phyloP scores from a whole-genome alignment of 1,140 invertebrate species.

The Nomia melanderi region DNA sequence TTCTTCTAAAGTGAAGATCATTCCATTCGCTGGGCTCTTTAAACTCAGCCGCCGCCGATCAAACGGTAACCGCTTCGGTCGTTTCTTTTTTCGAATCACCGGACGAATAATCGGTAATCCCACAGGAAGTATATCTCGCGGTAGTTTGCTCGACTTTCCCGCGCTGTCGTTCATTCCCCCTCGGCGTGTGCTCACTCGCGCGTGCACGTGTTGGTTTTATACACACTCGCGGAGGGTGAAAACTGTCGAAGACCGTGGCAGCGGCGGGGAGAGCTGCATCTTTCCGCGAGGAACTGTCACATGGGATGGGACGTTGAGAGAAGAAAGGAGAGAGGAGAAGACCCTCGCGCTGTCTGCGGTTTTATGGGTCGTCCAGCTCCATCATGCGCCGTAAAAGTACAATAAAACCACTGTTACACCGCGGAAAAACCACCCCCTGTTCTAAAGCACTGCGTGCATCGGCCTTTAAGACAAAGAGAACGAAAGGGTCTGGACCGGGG shows the following conservation, averaged over 20 bases:
- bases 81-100: not conserved
- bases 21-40: not conserved
- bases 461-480: constrained; percentile 55
- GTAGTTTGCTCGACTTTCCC: constrained; percentile 29
- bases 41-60: not conserved
- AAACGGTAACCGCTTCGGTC: not conserved
- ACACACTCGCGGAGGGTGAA: constrained; percentile 33
- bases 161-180: not conserved
- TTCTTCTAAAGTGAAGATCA: too few species aligned
- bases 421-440: constrained; percentile 58
- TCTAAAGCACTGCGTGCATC: constrained; percentile 69
- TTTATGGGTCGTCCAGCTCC: constrained; percentile 78
- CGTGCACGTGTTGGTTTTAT: constrained; percentile 33
- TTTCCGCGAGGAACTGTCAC: constrained; percentile 31
- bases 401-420: constrained; percentile 78
- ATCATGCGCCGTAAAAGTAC: constrained; percentile 78
- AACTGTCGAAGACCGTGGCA: constrained; percentile 53
- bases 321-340: constrained; percentile 36
- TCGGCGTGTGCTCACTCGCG: not conserved
- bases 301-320: not conserved
- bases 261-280: constrained; percentile 33
- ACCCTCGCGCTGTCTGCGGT: constrained; percentile 64
- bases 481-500: not conserved
- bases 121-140: constrained; percentile 11
- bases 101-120: constrained; percentile 14